These are phyloP conservation scores for Cotesia congregata DNA, from an alignment of 2,888 invertebrate genomes.

Conservation along the genomic window DNA sequence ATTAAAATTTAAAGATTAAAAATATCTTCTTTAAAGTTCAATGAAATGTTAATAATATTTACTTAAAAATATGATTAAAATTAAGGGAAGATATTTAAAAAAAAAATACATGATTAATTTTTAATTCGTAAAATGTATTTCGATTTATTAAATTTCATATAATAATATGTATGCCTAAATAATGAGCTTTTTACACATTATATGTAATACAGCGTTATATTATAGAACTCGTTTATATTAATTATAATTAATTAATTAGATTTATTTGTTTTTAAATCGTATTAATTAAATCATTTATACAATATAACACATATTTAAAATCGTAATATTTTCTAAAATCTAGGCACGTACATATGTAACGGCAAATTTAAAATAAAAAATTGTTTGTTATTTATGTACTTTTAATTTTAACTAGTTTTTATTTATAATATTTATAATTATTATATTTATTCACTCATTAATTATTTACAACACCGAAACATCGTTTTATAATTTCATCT, in stretches of 20 bases:
- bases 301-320: conserved; percentile 52
- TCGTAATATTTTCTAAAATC: conserved; percentile 41
- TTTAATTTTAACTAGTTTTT: conserved; percentile 59
- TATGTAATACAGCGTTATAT: conserved; percentile 49
- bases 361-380: conserved; percentile 68
- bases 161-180: conserved; percentile 64
- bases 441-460: conserved; percentile 41
- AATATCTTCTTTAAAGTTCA: too few relatives aligned
- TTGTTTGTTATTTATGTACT: conserved; percentile 33
- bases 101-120: conserved; percentile 9
- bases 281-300: conserved; percentile 63
- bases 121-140: conserved; percentile 69
- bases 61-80: neutral
- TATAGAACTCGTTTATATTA: conserved; percentile 66
- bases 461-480: conserved; percentile 64
- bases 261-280: conserved; percentile 47
- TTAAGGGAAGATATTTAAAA: neutral
- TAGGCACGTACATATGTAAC: conserved; percentile 64
- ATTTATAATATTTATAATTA: conserved; percentile 46
- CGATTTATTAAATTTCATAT: conserved; percentile 70
- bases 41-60: too few relatives aligned
- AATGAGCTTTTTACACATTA: conserved; percentile 68
- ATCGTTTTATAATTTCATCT: conserved; percentile 51
- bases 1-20: too few relatives aligned
- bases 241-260: conserved; percentile 39